These are phyloP conservation scores for Odobenus rosmarus DNA, from an alignment of 2,113 vertebrate genomes.

Conservation along the genomic window DNA sequence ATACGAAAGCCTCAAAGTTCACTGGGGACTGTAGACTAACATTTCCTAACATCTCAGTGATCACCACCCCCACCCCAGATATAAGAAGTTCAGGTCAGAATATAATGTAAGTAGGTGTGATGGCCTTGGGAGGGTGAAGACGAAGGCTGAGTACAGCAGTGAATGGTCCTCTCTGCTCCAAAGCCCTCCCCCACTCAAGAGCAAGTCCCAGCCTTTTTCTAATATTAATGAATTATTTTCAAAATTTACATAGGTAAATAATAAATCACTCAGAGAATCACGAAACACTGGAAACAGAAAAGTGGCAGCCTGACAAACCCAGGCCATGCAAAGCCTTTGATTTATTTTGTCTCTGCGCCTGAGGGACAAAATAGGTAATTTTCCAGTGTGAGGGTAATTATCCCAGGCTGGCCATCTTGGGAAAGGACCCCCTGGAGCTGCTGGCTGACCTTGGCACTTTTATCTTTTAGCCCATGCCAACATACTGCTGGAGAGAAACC, in stretches of 20 bases:
- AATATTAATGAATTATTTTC: constrained; percentile 66
- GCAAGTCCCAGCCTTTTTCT: neutral
- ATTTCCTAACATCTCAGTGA: neutral
- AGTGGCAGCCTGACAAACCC: neutral
- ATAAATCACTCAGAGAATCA: constrained; percentile 34
- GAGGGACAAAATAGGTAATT: constrained; percentile 45
- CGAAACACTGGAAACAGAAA: neutral
- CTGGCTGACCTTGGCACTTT: constrained; percentile 52
- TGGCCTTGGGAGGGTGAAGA: neutral
- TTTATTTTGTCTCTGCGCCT: constrained; percentile 62
- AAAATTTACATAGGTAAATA: constrained; percentile 44
- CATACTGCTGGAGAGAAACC: neutral
- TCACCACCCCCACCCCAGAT: neutral
- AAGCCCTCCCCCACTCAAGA: neutral
- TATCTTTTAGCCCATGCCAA: constrained; percentile 12
- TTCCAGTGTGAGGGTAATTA: constrained; percentile 42
- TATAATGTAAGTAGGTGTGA: neutral
- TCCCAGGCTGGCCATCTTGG: constrained; percentile 14
- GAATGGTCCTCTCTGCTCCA: neutral
- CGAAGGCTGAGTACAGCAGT: neutral
- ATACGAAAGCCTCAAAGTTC: neutral
- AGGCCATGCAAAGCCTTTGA: constrained; percentile 44
- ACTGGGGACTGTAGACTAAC: neutral
- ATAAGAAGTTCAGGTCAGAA: neutral
- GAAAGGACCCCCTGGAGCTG: constrained; percentile 24